Evolutionary conservation across 2,797 vertebrate genomes (phyloP).

Genomic region (Borostomias antarcticus): DNA sequence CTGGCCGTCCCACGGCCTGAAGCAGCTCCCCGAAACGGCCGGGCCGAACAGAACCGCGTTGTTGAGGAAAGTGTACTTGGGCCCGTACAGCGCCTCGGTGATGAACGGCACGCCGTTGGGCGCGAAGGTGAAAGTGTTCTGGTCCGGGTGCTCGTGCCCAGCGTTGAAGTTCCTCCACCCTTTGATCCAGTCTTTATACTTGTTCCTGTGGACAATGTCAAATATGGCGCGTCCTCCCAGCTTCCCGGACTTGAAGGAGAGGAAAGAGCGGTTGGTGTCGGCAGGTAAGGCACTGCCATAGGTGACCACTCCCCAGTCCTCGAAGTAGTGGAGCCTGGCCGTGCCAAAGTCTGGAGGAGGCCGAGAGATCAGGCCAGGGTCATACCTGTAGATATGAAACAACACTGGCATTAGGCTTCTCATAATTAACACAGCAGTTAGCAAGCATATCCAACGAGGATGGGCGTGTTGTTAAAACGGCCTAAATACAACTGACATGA

Average conservation of each 20-base stretch:
- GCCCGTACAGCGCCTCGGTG: constrained; percentile 95
- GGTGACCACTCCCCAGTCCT: constrained; percentile 98
- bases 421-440: neutral
- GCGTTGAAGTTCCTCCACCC: constrained; percentile 98
- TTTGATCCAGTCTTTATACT: constrained; percentile 94
- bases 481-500: too few species aligned
- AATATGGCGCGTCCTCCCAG: constrained; percentile 96
- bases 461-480: neutral
- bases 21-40: constrained; percentile 83
- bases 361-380: constrained; percentile 81
- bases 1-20: constrained; percentile 94
- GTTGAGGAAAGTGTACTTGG: constrained; percentile 94
- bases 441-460: neutral
- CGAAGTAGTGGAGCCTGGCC: constrained; percentile 89
- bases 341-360: constrained; percentile 89
- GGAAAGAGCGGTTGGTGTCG: constrained; percentile 86
- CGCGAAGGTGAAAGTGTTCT: constrained; percentile 95
- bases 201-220: constrained; percentile 93
- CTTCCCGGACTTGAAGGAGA: constrained; percentile 98
- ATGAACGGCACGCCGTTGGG: constrained; percentile 94
- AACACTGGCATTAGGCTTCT: neutral
- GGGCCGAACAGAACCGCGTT: constrained; percentile 92
- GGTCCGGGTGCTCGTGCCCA: constrained; percentile 96
- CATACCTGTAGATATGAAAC: constrained; percentile 81
- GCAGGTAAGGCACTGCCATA: constrained; percentile 88